Evolutionary conservation across 2,797 vertebrate genomes (phyloP).

Genomic region (Peromyscus aztecus): DNA sequence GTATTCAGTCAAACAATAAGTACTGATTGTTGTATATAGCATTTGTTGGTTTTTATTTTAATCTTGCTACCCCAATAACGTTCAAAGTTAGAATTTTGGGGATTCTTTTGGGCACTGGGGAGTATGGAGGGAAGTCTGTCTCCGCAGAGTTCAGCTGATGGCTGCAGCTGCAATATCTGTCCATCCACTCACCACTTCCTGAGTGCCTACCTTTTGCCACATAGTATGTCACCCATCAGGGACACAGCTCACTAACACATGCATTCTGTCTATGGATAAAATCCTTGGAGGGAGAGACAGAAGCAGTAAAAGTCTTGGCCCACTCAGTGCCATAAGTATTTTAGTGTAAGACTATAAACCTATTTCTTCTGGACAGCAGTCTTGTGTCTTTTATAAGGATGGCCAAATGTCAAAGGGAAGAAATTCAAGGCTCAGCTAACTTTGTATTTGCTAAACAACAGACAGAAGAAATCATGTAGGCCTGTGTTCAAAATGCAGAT

Average conservation of each 20-base stretch:
- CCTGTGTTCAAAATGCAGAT: slow-evolving; percentile 1
- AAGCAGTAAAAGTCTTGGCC: slow-evolving; percentile 40
- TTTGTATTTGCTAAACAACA: slow-evolving; percentile 19
- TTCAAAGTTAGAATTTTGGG: slow-evolving; percentile 23
- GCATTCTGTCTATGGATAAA: not conserved
- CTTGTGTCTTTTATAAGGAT: slow-evolving; percentile 39
- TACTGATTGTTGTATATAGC: slow-evolving; percentile 54
- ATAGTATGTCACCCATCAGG: not conserved
- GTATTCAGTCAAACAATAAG: slow-evolving; percentile 53
- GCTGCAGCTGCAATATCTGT: not conserved
- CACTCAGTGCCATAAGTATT: not conserved
- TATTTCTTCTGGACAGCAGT: not conserved
- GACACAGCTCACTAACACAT: not conserved
- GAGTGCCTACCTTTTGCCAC: not conserved
- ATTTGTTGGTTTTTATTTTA: slow-evolving; percentile 62
- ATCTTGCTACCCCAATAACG: slow-evolving; percentile 1
- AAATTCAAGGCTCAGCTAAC: not conserved
- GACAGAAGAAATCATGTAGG: not conserved
- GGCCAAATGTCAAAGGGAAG: slow-evolving; percentile 50
- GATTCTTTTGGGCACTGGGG: not conserved
- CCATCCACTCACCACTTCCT: not conserved
- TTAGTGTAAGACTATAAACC: slow-evolving; percentile 37
- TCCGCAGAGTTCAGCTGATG: not conserved
- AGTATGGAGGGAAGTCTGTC: not conserved
- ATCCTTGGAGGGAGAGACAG: not conserved